Evolutionary conservation across 2,888 invertebrate species (phyloP).

Genomic region (Cephus pygmeus): DNA sequence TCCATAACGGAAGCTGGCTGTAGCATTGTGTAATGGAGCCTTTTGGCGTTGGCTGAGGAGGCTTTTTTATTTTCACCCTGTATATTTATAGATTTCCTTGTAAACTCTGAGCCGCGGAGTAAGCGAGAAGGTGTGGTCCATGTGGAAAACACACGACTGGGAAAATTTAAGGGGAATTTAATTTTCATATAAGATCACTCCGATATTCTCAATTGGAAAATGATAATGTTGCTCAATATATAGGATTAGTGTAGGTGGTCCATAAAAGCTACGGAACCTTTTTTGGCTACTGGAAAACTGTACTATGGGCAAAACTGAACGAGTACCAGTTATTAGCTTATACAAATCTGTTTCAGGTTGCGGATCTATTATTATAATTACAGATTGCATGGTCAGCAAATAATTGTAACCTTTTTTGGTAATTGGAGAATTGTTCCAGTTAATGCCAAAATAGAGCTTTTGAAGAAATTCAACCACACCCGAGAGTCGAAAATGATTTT

Average conservation of each 20-base stretch:
- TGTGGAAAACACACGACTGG: not conserved
- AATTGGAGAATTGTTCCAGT: not conserved
- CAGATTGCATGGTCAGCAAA: not conserved
- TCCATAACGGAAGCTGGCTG: slow-evolving; percentile 28
- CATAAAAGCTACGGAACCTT: not conserved
- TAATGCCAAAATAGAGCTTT: not conserved
- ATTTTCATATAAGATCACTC: not conserved
- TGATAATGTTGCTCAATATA: not conserved
- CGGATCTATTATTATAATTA: not conserved
- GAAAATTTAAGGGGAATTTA: not conserved
- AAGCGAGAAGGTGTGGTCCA: not conserved
- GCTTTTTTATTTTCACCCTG: slow-evolving; percentile 43
- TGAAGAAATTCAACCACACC: not conserved
- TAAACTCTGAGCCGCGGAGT: not conserved
- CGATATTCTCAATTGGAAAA: not conserved
- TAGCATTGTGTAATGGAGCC: slow-evolving; percentile 43
- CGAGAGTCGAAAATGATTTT: slow-evolving; percentile 29
- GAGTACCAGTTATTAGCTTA: not conserved
- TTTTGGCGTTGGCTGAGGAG: slow-evolving; percentile 36
- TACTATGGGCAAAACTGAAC: not conserved
- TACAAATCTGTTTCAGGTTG: not conserved
- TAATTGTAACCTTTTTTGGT: slow-evolving; percentile 34
- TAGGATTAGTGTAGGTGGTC: not conserved
- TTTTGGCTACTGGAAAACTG: not conserved
- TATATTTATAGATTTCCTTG: slow-evolving; percentile 37